Base-by-base conservation (phyloP, 2,888 invertebrate species). In the Aphodius sticticus region DNA sequence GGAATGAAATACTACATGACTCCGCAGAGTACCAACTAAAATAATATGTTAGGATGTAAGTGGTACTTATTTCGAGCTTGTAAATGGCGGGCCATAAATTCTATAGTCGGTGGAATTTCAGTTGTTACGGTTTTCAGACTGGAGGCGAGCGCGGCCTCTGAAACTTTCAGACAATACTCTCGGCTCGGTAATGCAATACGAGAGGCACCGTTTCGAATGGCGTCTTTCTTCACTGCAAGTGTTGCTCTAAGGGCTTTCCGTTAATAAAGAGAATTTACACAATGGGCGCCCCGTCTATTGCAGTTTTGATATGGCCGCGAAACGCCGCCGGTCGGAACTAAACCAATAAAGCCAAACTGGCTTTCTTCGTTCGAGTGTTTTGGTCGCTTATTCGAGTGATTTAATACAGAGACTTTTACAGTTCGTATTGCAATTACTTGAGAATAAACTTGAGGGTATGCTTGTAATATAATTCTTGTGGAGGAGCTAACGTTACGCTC, bases 231-330 rank as follows among this genome's bases (percentile, higher is more conserved):
- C 53, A 9, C 53, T 7, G 7, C 9, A 12, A 53, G 53, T 53
- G 53, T 53, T 53, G 53, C 53, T 53, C 12, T 53, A 53, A 53
- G 53, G 53, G 53, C 53, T 53, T 53, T 53, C 53, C 53, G 53
- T 53, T 53, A 53, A 53, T 53, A 53, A 53, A 53, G 53, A 53
- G 53, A 53, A 53, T 53, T 53, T 53, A 53, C 53, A 53, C 53
- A 53, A 12, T 53, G 53, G 53, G 53, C 53, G 12, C 53, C 12
- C 53, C 53, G 53, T 53, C 53, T 53, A 53, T 53, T 53, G 53
- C 53, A 9, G 53, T 53, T 53, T 53, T 53, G 53, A 53, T 1
- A 53, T 53, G 53, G 53, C 53, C 53, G 53, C 53, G 12, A 12
- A 53, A 12, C 53, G 53, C 53, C 53, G 1, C 12, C 53, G 12